Conservation (phyloP, 1,140 invertebrate genomes). For the Brachionus asplanchnoidis region DNA sequence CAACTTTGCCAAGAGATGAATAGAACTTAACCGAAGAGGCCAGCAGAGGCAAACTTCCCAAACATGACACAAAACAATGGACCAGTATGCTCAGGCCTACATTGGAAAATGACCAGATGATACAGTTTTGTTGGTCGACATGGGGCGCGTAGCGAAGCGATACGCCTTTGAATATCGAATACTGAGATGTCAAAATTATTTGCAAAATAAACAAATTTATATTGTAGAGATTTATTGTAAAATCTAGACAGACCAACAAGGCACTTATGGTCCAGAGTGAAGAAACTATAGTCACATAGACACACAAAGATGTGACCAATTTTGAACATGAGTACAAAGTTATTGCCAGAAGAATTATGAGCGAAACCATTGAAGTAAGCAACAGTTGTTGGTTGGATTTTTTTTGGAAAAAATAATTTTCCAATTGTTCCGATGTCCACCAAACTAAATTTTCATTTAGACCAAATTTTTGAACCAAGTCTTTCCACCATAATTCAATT, state of each 20-base stretch:
- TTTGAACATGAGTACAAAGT: constrained; percentile 19
- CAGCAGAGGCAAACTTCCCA: not conserved
- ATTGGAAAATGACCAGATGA: constrained; percentile 14
- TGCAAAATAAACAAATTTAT: constrained; percentile 5
- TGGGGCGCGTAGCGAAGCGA: not conserved
- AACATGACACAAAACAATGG: not conserved
- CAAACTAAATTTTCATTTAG: constrained; percentile 24
- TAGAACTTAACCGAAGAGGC: not conserved
- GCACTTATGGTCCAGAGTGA: not conserved
- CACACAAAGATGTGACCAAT: not conserved
- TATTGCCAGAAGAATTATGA: not conserved
- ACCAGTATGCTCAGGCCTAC: not conserved
- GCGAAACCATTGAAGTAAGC: not conserved
- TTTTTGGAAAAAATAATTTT: constrained; percentile 34
- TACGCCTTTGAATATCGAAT: not conserved
- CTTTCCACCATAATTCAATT: constrained; percentile 24
- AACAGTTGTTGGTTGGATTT: not conserved
- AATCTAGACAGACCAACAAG: not conserved
- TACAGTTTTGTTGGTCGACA: not conserved
- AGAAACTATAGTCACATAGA: not conserved
- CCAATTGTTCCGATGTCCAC: constrained; percentile 10
- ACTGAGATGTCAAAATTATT: not conserved
- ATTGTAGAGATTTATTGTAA: not conserved
- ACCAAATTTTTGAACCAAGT: not conserved
- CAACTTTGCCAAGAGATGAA: not conserved